Base-by-base conservation (phyloP, 2,888 invertebrate genomes). In the Mayetiola destructor region DNA sequence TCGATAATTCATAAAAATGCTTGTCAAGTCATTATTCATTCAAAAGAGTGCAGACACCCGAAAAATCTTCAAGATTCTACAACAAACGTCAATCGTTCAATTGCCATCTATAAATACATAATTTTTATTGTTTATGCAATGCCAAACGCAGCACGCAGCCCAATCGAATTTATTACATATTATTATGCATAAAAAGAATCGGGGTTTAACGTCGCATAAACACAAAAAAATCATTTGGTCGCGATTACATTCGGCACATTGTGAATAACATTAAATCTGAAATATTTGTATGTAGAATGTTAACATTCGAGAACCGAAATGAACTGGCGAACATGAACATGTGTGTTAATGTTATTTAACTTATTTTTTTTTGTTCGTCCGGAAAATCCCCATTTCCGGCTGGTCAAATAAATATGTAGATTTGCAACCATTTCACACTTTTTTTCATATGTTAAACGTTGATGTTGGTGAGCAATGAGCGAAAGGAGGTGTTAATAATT, bases 401-500 rank as follows among this genome's bases (percentile, higher is more conserved):
- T 48, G 48, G 48, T 48, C 48, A 48, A 48, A 48, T 48, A 48
- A 48, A 48, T 48, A 42, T 36, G 20, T 48, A 16, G 48, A 27
- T 27, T 48, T n/a, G n/a, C n/a, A n/a, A n/a, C n/a, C n/a, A n/a
- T n/a, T n/a, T n/a, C n/a, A n/a, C n/a, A n/a, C n/a, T n/a, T n/a
- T n/a, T n/a, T n/a, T n/a, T n/a, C n/a, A n/a, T n/a, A n/a, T n/a
- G n/a, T n/a, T n/a, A n/a, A n/a, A n/a, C n/a, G n/a, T n/a, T n/a
- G n/a, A n/a, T n/a, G n/a, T n/a, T n/a, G n/a, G n/a, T n/a, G n/a
- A n/a, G n/a, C n/a, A n/a, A n/a, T n/a, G n/a, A 48, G 48, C 16
- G 48, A 27, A 27, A 48, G n/a, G 48, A 48, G 48, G 48, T 48
- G 48, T 27, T 48, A 27, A 48, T 27, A 48, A 48, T 48, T 48